A percentile compares a stretch with the other conserved stretches of the same genome.
phyloP scores from a whole-genome alignment of 2,888 invertebrate genomes.

The Ophion obscuratus region DNA sequence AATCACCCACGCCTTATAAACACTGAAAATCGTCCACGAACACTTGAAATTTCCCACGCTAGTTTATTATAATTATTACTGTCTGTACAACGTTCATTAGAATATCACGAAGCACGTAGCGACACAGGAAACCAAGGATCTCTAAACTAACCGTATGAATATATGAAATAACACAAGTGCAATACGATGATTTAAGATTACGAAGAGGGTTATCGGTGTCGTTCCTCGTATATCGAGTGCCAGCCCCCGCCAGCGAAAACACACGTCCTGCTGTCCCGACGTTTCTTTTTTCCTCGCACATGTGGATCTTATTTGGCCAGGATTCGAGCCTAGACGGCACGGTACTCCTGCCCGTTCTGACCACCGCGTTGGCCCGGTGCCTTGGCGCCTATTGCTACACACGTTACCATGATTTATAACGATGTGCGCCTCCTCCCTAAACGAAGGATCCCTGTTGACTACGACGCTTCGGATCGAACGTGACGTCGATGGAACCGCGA shows the following conservation, averaged over 20 bases:
- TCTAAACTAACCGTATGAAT: slow-evolving; percentile 33
- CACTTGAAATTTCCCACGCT: slow-evolving; percentile 10
- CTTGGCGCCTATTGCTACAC: slow-evolving; percentile 76
- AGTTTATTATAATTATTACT: background rate
- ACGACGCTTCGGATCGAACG: slow-evolving; percentile 44
- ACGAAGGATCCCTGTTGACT: slow-evolving; percentile 50
- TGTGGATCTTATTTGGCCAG: slow-evolving; percentile 81
- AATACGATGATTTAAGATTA: slow-evolving; percentile 41
- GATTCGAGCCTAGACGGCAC: slow-evolving; percentile 72
- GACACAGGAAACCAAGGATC: slow-evolving; percentile 17
- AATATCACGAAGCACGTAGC: slow-evolving; percentile 5
- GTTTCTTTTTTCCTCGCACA: slow-evolving; percentile 64
- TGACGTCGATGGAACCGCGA: slow-evolving; percentile 48
- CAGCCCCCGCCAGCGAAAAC: slow-evolving; percentile 10
- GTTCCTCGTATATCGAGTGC: slow-evolving; percentile 55
- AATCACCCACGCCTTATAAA: background rate
- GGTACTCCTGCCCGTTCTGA: slow-evolving; percentile 24
- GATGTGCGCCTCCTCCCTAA: slow-evolving; percentile 70
- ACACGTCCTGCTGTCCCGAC: slow-evolving; percentile 41
- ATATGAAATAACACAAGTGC: slow-evolving; percentile 40
- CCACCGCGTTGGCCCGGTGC: slow-evolving; percentile 69
- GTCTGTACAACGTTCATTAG: background rate
- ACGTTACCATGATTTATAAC: slow-evolving; percentile 74
- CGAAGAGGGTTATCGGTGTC: slow-evolving; percentile 31
- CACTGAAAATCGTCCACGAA: background rate